Base-by-base conservation (phyloP, 2,888 invertebrate genomes). In the Sialis fuliginosa region DNA sequence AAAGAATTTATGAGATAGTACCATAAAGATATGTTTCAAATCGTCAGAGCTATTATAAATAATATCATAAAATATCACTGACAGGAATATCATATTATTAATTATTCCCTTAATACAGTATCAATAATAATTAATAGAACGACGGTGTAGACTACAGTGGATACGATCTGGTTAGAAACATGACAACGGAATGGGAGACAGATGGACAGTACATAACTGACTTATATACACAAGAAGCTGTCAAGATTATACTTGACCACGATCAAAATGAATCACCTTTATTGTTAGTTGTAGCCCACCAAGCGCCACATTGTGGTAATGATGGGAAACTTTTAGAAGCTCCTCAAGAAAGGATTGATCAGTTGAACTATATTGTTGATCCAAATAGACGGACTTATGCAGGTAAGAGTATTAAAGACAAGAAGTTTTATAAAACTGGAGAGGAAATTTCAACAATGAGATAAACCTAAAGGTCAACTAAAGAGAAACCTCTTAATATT, bases 201-300 rank as follows among this genome's bases (percentile, higher is more conserved):
- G 84, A 79, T 58, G 90, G 90, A 0, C 70, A 79, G 56, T 90
- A 91, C 60, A 83, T 85, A 0, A 92, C 92, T 0, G 85, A 89
- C 55, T 61, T 90, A 8, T 87, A 87, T 57, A 85, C 91, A 0
- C 68, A 76, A 2, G 81, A 87, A 60, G 81, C 90, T 0, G 71
- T 81, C 0, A 69, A 70, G 52, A 72, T 86, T 12, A 88, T 93
- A 50, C 58, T 69, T 8, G 58, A 66, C 0, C 89, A 91, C 61
- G 79, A 87, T 58, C 56, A 60, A 5, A 2, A 22, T 22, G 67
- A 68, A 2, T 62, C 57, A 57, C 89, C 92, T 0, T 63, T 93
- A 48, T 90, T 89, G 57, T 64, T 93, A 51, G 76, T 86, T 65
- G 57, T 93, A 41, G 74, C 80, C 0, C 89, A 91, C 61, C 67